Percentiles rank a stretch among this genome's conserved stretches.
phyloP scores from a whole-genome alignment of 2,888 invertebrate genomes.

The Chironomus tentans region DNA sequence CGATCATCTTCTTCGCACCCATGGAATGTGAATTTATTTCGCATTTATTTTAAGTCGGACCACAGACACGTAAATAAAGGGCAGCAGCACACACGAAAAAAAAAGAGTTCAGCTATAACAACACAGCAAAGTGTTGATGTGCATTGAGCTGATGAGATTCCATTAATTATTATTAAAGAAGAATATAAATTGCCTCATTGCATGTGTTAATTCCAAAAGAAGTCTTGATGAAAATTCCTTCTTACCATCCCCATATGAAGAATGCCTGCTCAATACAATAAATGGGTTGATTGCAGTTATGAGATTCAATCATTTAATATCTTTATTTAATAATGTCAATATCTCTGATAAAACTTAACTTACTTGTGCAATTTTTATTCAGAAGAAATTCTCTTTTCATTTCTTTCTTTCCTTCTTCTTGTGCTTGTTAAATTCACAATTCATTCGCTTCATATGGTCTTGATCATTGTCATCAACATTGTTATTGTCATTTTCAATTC shows the following conservation, averaged over 20 bases:
- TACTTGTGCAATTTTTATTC: neutral
- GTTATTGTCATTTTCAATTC: too few relatives aligned
- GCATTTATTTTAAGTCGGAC: neutral
- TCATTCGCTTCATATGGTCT: neutral
- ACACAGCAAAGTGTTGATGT: slow-evolving; percentile 20
- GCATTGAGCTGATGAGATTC: slow-evolving; percentile 6
- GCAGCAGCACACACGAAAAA: neutral
- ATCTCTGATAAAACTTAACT: neutral
- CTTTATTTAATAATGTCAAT: slow-evolving; percentile 6
- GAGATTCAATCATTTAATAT: slow-evolving; percentile 3
- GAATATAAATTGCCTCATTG: neutral
- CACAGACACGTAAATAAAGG: neutral
- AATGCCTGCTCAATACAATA: neutral
- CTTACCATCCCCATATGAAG: too few relatives aligned
- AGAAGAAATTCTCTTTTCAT: neutral
- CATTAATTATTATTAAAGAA: slow-evolving; percentile 15
- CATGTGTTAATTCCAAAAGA: neutral
- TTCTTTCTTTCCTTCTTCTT: neutral
- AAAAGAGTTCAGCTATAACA: neutral
- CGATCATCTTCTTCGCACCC: slow-evolving; percentile 13
- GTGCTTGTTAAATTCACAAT: neutral
- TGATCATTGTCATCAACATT: too few relatives aligned
- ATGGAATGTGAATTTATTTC: slow-evolving; percentile 12
- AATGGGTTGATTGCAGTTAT: neutral
- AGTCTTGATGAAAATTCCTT: neutral